phyloP scores from a whole-genome alignment of 2,113 vertebrate genomes.

The Apeltes quadracus region DNA sequence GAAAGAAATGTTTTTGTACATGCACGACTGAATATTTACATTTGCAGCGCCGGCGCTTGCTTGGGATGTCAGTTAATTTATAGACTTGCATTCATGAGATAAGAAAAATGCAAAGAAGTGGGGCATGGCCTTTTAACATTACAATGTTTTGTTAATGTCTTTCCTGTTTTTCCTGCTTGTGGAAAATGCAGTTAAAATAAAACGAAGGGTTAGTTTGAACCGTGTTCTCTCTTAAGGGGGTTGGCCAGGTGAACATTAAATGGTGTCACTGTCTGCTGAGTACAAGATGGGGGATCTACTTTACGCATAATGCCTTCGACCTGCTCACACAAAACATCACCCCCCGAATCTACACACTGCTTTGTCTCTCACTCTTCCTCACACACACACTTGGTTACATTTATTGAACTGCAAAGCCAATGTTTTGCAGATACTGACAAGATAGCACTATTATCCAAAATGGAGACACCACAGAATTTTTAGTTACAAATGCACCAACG shows the following conservation, averaged over 20 bases:
- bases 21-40: constrained; percentile 54
- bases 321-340: constrained; percentile 49
- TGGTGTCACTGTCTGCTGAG: constrained; percentile 57
- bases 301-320: constrained; percentile 51
- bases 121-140: constrained; percentile 67
- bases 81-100: constrained; percentile 67
- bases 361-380: constrained; percentile 25
- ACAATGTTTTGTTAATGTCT: constrained; percentile 56
- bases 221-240: constrained; percentile 18
- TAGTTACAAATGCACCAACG: constrained; percentile 63
- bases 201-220: constrained; percentile 43
- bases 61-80: constrained; percentile 68
- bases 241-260: constrained; percentile 58
- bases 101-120: constrained; percentile 66
- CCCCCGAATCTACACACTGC: constrained; percentile 49
- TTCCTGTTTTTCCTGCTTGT: constrained; percentile 40
- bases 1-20: constrained; percentile 69
- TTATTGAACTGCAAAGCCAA: constrained; percentile 63
- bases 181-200: constrained; percentile 49
- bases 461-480: constrained; percentile 57
- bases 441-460: constrained; percentile 67
- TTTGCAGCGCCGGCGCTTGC: constrained; percentile 34
- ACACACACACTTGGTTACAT: constrained; percentile 46
- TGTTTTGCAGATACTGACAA: constrained; percentile 66
- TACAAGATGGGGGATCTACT: constrained; percentile 59